Percentiles rank a stretch among this genome's conserved stretches.
Evolutionary conservation across 2,797 vertebrate genomes (phyloP).

Genomic region (Spondyliosoma cantharus): DNA sequence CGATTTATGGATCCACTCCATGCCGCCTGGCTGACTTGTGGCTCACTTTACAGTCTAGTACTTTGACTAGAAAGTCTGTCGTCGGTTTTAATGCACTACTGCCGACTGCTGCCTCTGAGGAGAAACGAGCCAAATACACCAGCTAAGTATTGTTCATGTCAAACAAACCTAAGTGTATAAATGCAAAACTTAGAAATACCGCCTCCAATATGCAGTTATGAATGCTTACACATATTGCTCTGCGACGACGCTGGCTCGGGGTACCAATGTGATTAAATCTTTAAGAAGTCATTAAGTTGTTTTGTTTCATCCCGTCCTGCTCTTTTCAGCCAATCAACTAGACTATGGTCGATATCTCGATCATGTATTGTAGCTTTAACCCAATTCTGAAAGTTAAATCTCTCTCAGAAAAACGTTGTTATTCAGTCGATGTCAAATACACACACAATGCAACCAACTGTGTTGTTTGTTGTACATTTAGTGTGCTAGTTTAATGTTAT

Average conservation of each 20-base stretch:
- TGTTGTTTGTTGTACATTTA: constrained; percentile 1
- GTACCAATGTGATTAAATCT: constrained; percentile 6
- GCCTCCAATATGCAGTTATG: too few species aligned
- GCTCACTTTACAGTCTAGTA: neutral
- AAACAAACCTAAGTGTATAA: neutral
- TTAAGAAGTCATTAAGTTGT: constrained; percentile 44
- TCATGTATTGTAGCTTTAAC: neutral
- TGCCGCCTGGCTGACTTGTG: constrained; percentile 24
- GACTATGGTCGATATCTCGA: constrained; percentile 18
- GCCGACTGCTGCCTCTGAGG: constrained; percentile 14
- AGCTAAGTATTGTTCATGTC: neutral
- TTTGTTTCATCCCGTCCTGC: constrained; percentile 50
- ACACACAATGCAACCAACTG: neutral
- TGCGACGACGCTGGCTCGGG: neutral
- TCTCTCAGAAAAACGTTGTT: neutral
- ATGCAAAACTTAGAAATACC: neutral
- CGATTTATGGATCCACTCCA: constrained; percentile 24
- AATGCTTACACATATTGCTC: neutral
- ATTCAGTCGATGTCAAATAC: neutral
- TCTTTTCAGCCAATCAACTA: constrained; percentile 57
- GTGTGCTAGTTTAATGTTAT: constrained; percentile 5
- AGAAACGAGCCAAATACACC: constrained; percentile 10
- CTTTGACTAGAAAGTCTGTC: neutral
- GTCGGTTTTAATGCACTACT: neutral
- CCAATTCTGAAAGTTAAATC: neutral